Evolutionary conservation across 2,888 invertebrate genomes (phyloP).

Genomic region (Melinaea marsaeus): DNA sequence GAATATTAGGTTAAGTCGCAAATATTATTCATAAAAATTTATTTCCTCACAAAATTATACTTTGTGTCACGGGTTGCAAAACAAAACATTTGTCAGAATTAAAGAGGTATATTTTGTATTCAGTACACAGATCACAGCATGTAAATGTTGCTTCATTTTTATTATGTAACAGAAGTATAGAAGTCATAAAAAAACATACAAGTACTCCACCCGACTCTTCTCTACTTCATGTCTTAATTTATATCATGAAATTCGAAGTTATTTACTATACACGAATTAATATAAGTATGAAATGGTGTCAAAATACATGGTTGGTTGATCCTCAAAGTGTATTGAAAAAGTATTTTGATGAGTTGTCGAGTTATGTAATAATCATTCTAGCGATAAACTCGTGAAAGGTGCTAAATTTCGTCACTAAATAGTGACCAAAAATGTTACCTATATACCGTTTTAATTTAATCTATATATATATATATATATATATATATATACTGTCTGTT

Average conservation of each 20-base stretch:
- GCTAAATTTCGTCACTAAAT: not conserved
- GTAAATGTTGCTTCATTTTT: too few relatives aligned
- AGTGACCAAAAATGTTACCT: not conserved
- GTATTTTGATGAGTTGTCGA: not conserved
- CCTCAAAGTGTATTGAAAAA: not conserved
- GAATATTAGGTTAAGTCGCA: too few relatives aligned
- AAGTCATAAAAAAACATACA: too few relatives aligned
- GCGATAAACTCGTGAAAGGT: conserved; percentile 7
- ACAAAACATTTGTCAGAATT: conserved; percentile 1
- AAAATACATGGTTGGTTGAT: not conserved
- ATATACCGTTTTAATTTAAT: too few relatives aligned
- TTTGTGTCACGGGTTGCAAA: not conserved
- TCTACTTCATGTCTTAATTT: too few relatives aligned
- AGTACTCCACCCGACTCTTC: too few relatives aligned
- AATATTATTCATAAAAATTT: not conserved
- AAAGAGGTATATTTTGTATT: too few relatives aligned
- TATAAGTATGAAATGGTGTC: not conserved
- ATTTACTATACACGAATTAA: conserved; percentile 2
- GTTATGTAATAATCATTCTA: conserved; percentile 4
- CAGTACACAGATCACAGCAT: too few relatives aligned
- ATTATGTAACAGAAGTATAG: too few relatives aligned
- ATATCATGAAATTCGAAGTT: too few relatives aligned
- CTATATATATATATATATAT: too few relatives aligned
- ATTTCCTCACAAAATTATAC: not conserved
- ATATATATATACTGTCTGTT: too few relatives aligned